A percentile compares a stretch with the other conserved stretches of the same genome.
Conservation (phyloP, 2,113 vertebrate genomes). For the Ophiodon elongatus region DNA sequence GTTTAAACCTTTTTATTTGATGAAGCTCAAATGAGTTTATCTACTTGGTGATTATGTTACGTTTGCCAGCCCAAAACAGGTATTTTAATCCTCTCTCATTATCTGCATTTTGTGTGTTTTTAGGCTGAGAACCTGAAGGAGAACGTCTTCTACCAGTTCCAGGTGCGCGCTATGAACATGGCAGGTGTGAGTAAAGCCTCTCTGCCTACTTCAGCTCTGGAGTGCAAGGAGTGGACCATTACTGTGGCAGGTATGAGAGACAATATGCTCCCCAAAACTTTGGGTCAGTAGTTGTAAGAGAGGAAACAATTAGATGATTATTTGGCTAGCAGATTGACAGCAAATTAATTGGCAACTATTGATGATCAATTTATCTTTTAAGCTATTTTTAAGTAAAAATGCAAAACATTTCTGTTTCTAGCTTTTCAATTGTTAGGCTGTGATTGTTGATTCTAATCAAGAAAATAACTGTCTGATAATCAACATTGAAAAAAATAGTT, state of each 20-base stretch:
- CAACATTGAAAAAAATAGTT: not conserved
- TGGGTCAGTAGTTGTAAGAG: not conserved
- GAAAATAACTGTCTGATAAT: not conserved
- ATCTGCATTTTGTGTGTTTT: slow-evolving; percentile 42
- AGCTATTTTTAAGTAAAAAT: not conserved
- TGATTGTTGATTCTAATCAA: not conserved
- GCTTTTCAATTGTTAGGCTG: not conserved
- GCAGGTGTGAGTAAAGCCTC: slow-evolving; percentile 91
- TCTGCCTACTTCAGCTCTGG: slow-evolving; percentile 84
- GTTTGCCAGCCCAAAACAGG: not conserved
- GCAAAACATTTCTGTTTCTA: not conserved
- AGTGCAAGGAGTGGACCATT: slow-evolving; percentile 97
- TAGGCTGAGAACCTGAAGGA: slow-evolving; percentile 95
- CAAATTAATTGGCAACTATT: not conserved
- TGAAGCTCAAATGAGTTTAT: not conserved
- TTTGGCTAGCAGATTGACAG: not conserved
- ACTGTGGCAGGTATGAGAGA: slow-evolving; percentile 91
- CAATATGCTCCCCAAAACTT: not conserved
- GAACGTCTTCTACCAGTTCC: slow-evolving; percentile 94
- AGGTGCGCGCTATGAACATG: slow-evolving; percentile 93
- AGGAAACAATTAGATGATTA: not conserved
- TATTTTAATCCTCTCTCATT: not conserved
- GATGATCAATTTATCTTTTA: slow-evolving; percentile 9
- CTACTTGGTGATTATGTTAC: not conserved
- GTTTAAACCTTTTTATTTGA: not conserved